Evolutionary conservation across 2,113 vertebrate genomes (phyloP).

Genomic region (Neogobius melanostomus): DNA sequence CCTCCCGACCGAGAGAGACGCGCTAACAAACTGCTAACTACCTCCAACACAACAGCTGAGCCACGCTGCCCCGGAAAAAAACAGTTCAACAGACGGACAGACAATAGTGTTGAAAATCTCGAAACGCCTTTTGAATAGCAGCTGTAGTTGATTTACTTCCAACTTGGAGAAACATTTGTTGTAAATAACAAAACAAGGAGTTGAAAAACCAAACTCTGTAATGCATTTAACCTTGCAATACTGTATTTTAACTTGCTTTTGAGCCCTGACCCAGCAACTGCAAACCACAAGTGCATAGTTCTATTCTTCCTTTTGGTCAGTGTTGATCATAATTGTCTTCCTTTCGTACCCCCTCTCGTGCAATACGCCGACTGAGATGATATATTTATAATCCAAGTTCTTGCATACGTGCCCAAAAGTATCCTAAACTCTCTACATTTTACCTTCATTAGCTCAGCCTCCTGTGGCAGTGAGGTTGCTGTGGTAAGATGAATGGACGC

Average conservation of each 20-base stretch:
- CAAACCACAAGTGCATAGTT: not conserved
- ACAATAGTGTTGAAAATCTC: too few species aligned
- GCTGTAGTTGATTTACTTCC: too few species aligned
- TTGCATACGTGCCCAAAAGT: not conserved
- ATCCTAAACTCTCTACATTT: not conserved
- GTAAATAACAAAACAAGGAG: not conserved
- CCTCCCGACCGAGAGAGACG: not conserved
- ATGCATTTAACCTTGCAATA: too few species aligned
- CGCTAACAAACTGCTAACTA: constrained; percentile 1
- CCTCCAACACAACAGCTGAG: constrained; percentile 4
- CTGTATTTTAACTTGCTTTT: too few species aligned
- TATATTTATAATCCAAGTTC: not conserved
- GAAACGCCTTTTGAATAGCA: too few species aligned
- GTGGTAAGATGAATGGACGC: constrained; percentile 42
- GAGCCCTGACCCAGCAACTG: too few species aligned
- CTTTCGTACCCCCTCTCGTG: not conserved
- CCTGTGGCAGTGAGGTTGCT: constrained; percentile 20
- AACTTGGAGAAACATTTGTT: not conserved
- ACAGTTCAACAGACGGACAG: not conserved
- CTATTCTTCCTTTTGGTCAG: not conserved
- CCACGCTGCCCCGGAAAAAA: constrained; percentile 21
- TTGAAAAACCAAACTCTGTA: too few species aligned
- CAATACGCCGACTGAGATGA: not conserved
- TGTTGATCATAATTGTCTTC: not conserved
- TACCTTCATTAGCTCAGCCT: constrained; percentile 23